Conservation (phyloP, 1,140 invertebrate species). For the Drosophila repletoides region DNA sequence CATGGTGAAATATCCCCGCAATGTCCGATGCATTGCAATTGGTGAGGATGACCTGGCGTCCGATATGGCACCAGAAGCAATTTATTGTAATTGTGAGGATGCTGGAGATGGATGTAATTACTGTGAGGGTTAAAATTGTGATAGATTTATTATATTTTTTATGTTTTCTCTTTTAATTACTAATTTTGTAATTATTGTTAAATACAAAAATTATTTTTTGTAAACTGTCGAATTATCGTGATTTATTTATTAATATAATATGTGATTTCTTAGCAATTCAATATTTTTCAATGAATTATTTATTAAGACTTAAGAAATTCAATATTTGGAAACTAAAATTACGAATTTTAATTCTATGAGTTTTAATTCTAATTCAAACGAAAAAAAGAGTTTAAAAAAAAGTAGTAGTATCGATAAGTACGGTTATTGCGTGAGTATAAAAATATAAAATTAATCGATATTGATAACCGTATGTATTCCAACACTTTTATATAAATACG, state of each 20-base stretch:
- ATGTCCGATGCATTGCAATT: slow-evolving; percentile 54
- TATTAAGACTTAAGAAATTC: too few species aligned
- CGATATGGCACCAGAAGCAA: slow-evolving; percentile 44
- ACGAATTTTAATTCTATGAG: background rate
- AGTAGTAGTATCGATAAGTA: too few species aligned
- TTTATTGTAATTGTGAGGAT: slow-evolving; percentile 55
- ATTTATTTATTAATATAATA: background rate
- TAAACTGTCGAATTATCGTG: too few species aligned
- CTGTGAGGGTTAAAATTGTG: slow-evolving; percentile 16
- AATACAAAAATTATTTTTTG: background rate
- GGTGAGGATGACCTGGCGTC: slow-evolving; percentile 61
- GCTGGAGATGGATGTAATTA: slow-evolving; percentile 17
- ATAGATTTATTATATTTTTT: slow-evolving; percentile 6
- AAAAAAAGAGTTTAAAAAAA: too few species aligned
- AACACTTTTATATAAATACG: background rate
- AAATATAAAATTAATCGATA: background rate
- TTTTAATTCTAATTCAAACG: background rate
- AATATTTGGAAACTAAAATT: too few species aligned
- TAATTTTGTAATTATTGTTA: background rate
- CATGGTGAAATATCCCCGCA: slow-evolving; percentile 65
- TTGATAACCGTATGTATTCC: background rate
- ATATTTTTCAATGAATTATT: too few species aligned
- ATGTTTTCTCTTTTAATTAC: slow-evolving; percentile 27
- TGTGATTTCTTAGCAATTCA: too few species aligned
- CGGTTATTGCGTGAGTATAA: too few species aligned